Evolutionary conservation across 2,113 vertebrate genomes (phyloP), one percentile per base, ranked within the genome.

Genomic region (Marcusenius ussheri): DNA sequence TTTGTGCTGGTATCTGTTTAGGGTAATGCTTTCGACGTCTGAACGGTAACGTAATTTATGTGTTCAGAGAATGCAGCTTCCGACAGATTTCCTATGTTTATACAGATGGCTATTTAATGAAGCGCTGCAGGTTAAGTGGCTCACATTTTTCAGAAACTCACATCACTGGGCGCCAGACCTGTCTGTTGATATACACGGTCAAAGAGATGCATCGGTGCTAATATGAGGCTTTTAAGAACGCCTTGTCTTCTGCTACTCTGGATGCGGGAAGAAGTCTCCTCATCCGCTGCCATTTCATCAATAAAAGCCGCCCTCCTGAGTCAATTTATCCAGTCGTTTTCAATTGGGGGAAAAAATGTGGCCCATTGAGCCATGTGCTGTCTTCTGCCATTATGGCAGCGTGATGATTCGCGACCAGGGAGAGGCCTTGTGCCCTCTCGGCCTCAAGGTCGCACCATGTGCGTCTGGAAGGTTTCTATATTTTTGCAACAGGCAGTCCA

Each of bases 61-160:
- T 31, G 10, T 56, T 27, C 31, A 53, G 27, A 24, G 31, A 86
- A 31, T 35, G 7, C 27, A 53, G 50, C 31, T 53, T 42, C 50
- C 50, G 19, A 53, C 15, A 31, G 27, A 50, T 47, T 87, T 84
- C 19, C 42, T 46, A 5, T 17, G 39, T 49, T 47, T 46, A 84
- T 46, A 45, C 45, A 84, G 83, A 80, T 80, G 74, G 74, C 15
- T 80, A 80, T 80, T 80, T 80, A 80, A 80, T 80, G 74, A 84
- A 24, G 83, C 83, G 39, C 35, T 11, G 21, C 83, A 47, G 9
- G 13, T 47, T 46, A 84, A 84, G 83, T 46, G 45, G 42, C 45
- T 46, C 45, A 84, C 42, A 84, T 84, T 24, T 47, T 21, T 45
- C 39, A 46, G 7, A 47, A 84, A 21, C 77, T 39, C 42, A 19